These are phyloP conservation scores for Eumerus sabulonum DNA, from an alignment of 2,888 invertebrate genomes.

Conservation along the genomic window DNA sequence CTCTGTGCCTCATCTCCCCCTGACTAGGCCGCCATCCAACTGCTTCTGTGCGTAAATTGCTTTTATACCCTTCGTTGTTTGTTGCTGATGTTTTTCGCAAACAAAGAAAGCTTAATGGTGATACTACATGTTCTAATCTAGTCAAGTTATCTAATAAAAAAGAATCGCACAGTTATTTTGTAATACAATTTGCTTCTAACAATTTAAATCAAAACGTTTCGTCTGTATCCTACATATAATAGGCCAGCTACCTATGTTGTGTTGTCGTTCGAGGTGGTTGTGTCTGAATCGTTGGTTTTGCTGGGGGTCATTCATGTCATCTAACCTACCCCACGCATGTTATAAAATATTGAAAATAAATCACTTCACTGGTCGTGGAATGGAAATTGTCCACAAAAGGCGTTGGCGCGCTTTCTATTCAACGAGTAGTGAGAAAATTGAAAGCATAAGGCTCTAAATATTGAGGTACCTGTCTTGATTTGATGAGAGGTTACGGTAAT, in stretches of 20 bases:
- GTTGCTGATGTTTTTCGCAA: conserved; percentile 21
- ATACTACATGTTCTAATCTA: conserved; percentile 4
- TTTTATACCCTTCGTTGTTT: conserved; percentile 22
- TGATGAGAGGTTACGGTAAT: too few relatives aligned
- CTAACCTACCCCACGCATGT: conserved; percentile 24
- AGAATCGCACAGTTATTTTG: conserved; percentile 13
- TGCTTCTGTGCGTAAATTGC: conserved; percentile 44
- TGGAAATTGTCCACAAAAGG: conserved; percentile 20
- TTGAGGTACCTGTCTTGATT: too few relatives aligned
- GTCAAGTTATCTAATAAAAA: conserved; percentile 17
- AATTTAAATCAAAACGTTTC: too few relatives aligned
- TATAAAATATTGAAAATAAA: background rate
- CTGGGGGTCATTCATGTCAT: too few relatives aligned
- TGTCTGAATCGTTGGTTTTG: conserved; percentile 15
- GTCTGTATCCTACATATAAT: conserved; percentile 41
- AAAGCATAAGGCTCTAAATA: too few relatives aligned
- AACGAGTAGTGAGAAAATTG: conserved; percentile 3
- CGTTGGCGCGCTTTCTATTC: conserved; percentile 47
- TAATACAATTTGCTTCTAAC: too few relatives aligned
- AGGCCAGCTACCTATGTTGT: conserved; percentile 35
- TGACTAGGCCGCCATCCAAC: too few relatives aligned
- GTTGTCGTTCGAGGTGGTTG: conserved; percentile 29
- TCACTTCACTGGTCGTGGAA: too few relatives aligned
- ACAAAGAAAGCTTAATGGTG: conserved; percentile 42
- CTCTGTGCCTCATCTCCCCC: conserved; percentile 4